A percentile compares a stretch with the other conserved stretches of the same genome.
phyloP scores from a whole-genome alignment of 2,797 vertebrate species.

The Rachycentron canadum region DNA sequence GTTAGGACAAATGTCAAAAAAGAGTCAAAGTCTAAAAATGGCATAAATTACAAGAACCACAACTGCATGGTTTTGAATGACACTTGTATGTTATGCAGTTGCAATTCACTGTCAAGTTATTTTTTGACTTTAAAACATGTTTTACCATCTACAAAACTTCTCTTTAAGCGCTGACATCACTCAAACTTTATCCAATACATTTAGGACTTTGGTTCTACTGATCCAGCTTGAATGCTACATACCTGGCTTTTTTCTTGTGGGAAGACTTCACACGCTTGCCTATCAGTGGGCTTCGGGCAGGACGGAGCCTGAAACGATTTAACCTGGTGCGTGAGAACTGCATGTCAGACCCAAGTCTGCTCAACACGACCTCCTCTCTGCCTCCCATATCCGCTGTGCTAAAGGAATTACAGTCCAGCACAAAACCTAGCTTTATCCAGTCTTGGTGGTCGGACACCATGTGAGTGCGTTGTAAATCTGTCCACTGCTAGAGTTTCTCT shows the following conservation, averaged over 20 bases:
- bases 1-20: not conserved
- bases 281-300: not conserved
- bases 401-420: conserved; percentile 49
- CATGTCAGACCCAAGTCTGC: conserved; percentile 56
- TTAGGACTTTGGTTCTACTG: not conserved
- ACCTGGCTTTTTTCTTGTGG: conserved; percentile 70
- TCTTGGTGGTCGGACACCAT: conserved; percentile 20
- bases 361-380: conserved; percentile 70
- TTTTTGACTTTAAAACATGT: not conserved
- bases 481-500: conserved; percentile 36
- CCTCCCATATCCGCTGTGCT: conserved; percentile 72
- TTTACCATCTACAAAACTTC: not conserved
- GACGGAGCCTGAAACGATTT: conserved; percentile 59
- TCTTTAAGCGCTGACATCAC: not conserved
- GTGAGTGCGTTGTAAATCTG: conserved; percentile 50
- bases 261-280: conserved; percentile 28
- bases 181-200: conserved; percentile 5
- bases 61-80: not conserved
- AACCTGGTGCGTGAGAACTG: conserved; percentile 51
- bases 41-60: not conserved
- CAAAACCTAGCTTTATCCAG: conserved; percentile 55
- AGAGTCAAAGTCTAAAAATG: not conserved
- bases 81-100: not conserved
- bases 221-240: conserved; percentile 25
- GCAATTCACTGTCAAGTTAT: not conserved